Percentiles rank a stretch among this genome's conserved stretches.
These are phyloP conservation scores for Julus scanicus DNA, from an alignment of 2,888 invertebrate species.

Conservation along the genomic window DNA sequence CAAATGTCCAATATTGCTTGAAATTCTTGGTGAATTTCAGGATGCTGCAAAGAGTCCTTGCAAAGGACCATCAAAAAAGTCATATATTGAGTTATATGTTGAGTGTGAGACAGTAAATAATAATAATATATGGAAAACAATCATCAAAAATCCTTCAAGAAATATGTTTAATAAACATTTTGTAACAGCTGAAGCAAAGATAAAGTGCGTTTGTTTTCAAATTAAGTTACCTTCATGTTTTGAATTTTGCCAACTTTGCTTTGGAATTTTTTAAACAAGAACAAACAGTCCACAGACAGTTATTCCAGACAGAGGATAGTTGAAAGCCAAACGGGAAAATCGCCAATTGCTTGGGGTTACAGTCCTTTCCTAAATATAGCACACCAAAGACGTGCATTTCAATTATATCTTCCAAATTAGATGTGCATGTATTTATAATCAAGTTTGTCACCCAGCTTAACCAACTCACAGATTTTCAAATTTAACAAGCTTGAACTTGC, in stretches of 20 bases:
- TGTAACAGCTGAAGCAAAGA: too few relatives aligned
- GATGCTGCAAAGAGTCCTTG: too few relatives aligned
- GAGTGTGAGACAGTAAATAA: too few relatives aligned
- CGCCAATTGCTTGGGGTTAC: constrained; percentile 19
- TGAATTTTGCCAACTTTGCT: background rate
- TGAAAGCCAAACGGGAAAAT: background rate
- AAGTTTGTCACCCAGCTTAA: background rate
- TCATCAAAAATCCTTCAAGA: too few relatives aligned
- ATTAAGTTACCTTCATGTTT: background rate
- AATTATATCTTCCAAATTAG: constrained; percentile 10
- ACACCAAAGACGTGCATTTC: background rate
- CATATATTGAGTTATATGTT: too few relatives aligned
- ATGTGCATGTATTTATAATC: constrained; percentile 7
- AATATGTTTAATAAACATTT: too few relatives aligned
- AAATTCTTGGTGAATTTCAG: too few relatives aligned
- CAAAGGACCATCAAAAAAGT: too few relatives aligned
- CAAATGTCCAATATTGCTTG: too few relatives aligned
- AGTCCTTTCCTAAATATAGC: background rate
- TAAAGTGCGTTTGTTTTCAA: too few relatives aligned
- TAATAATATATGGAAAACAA: too few relatives aligned
- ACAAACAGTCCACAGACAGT: background rate
- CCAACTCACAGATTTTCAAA: background rate
- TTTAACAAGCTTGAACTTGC: background rate
- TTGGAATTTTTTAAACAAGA: background rate
- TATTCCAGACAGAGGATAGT: background rate